Evolutionary conservation across 2,888 invertebrate genomes (phyloP).

Genomic region (Zeuzera pyrina): DNA sequence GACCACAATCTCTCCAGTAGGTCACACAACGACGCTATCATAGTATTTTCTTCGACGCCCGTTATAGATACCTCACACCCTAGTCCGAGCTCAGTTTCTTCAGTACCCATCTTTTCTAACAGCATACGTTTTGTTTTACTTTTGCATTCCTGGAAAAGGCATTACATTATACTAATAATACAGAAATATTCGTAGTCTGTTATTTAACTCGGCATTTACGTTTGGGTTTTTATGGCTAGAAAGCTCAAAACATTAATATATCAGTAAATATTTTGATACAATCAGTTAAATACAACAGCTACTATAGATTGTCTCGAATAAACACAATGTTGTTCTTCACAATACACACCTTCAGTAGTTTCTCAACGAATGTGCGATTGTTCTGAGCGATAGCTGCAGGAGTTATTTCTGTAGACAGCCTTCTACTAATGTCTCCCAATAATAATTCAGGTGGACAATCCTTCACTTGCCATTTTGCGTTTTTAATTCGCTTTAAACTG

Average conservation of each 20-base stretch:
- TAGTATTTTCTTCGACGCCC: conserved; percentile 95
- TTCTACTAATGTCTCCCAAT: conserved; percentile 62
- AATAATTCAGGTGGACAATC: conserved; percentile 71
- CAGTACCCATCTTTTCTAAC: conserved; percentile 98
- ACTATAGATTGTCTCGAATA: too few relatives aligned
- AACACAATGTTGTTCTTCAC: too few relatives aligned
- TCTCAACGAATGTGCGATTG: conserved; percentile 98
- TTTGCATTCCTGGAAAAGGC: conserved; percentile 92
- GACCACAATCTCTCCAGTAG: conserved; percentile 97
- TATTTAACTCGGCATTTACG: too few relatives aligned
- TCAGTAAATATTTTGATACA: too few relatives aligned
- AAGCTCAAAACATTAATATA: too few relatives aligned
- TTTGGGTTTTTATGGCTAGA: too few relatives aligned
- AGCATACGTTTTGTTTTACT: conserved; percentile 98
- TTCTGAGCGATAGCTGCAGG: conserved; percentile 95
- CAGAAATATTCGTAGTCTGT: too few relatives aligned
- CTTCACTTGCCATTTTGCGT: conserved; percentile 75
- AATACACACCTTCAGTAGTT: conserved; percentile 90
- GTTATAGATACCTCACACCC: conserved; percentile 81
- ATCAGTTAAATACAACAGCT: too few relatives aligned
- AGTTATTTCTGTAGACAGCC: conserved; percentile 78
- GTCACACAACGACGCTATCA: conserved; percentile 98
- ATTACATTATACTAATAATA: too few relatives aligned
- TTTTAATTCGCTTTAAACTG: conserved; percentile 76
- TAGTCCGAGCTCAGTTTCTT: conserved; percentile 95